These are phyloP conservation scores for Tenebrosternarchus preto DNA, from an alignment of 2,113 vertebrate genomes.

Conservation along the genomic window DNA sequence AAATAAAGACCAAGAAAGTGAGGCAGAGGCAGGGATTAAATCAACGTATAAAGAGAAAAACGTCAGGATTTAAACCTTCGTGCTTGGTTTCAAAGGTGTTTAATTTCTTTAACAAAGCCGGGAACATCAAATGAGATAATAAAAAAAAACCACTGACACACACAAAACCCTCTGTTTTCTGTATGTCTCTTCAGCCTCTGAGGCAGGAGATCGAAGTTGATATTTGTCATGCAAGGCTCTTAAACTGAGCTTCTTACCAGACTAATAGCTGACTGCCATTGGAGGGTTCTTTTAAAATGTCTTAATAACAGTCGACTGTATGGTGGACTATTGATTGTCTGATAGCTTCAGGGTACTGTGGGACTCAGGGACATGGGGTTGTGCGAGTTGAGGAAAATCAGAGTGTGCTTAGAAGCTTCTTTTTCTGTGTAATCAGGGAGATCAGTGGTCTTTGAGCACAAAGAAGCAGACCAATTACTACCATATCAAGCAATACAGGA, in stretches of 20 bases:
- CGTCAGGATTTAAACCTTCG: background rate
- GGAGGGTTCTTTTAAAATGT: conserved; percentile 10
- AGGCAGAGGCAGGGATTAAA: background rate
- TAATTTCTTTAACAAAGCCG: background rate
- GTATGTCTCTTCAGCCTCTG: background rate
- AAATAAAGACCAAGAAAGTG: background rate
- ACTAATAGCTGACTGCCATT: conserved; percentile 20
- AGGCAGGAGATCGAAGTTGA: background rate
- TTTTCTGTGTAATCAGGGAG: background rate
- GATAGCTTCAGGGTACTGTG: conserved; percentile 14
- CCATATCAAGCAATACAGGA: background rate
- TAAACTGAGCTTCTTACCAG: background rate
- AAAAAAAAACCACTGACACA: no score
- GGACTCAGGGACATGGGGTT: background rate
- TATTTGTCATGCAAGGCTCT: background rate
- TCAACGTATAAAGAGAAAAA: background rate
- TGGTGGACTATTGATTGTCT: conserved; percentile 28
- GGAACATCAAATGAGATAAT: background rate
- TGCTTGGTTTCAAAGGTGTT: background rate
- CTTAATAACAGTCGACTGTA: conserved; percentile 1
- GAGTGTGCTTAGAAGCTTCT: background rate
- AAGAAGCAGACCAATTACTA: background rate
- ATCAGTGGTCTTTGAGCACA: background rate
- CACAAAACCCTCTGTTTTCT: no score
- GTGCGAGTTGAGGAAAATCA: conserved; percentile 2